A percentile compares a stretch with the other conserved stretches of the same genome.
These are phyloP conservation scores for Chloroceryle inda DNA, from an alignment of 2,797 vertebrate species.

Conservation along the genomic window DNA sequence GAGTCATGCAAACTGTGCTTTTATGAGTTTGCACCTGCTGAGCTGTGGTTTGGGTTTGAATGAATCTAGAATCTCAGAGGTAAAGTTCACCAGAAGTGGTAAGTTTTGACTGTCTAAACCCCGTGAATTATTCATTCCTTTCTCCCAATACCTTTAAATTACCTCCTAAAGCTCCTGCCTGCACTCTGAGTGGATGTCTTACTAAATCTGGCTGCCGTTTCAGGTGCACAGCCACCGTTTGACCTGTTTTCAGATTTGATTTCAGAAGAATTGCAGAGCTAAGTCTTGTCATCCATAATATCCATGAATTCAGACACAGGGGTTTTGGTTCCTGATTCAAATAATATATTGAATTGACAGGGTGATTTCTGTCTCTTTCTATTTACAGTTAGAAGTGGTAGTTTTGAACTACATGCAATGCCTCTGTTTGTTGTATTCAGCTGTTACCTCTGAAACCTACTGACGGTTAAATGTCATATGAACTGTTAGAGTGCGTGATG, in stretches of 20 bases:
- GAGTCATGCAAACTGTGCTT: slow-evolving; percentile 39
- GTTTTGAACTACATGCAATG: background rate
- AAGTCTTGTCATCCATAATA: background rate
- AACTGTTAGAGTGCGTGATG: background rate
- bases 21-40: slow-evolving; percentile 65
- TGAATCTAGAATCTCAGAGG: slow-evolving; percentile 47
- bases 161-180: background rate
- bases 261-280: slow-evolving; percentile 2
- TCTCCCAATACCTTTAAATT: background rate
- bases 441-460: background rate
- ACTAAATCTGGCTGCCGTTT: background rate
- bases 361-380: background rate
- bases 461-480: background rate
- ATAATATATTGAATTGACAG: background rate
- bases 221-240: background rate
- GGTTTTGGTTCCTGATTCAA: background rate
- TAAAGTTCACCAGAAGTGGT: slow-evolving; percentile 50
- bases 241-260: background rate
- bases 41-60: slow-evolving; percentile 64
- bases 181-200: background rate
- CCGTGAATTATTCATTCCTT: slow-evolving; percentile 50
- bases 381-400: background rate
- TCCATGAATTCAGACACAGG: background rate
- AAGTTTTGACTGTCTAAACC: slow-evolving; percentile 34
- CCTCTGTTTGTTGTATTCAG: background rate